Percentiles rank a stretch among this genome's conserved stretches.
Conservation (phyloP, 1,140 invertebrate species). For the Fopius arisanus region DNA sequence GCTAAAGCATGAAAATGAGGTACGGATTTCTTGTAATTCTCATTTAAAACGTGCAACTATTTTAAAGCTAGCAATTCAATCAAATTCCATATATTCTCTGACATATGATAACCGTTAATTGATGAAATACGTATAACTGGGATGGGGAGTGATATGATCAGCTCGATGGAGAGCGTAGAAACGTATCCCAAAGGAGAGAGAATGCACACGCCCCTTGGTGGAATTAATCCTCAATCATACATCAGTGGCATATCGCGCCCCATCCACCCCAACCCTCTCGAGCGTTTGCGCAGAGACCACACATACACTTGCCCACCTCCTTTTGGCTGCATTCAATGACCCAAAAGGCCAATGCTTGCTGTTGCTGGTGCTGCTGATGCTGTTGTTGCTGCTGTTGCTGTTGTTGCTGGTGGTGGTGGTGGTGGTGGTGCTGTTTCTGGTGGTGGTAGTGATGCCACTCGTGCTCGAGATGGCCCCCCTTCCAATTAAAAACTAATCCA, state of each 20-base stretch:
- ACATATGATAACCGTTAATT: conserved; percentile 31
- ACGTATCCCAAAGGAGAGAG: conserved; percentile 34
- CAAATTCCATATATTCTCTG: conserved; percentile 50
- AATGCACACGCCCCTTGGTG: conserved; percentile 33
- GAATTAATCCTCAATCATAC: conserved; percentile 44
- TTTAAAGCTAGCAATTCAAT: too few species aligned
- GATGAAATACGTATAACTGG: conserved; percentile 11
- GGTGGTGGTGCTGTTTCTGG: too few species aligned
- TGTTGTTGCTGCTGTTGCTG: too few species aligned
- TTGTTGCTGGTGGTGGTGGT: too few species aligned
- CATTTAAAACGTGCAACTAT: too few species aligned
- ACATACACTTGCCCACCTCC: conserved; percentile 11
- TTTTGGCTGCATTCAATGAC: background rate
- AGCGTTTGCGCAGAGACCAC: conserved; percentile 29
- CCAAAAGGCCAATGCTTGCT: background rate
- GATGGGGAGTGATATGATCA: background rate
- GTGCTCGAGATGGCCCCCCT: too few species aligned
- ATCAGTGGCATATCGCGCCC: conserved; percentile 32
- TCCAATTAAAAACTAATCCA: conserved; percentile 56
- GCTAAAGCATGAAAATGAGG: too few species aligned
- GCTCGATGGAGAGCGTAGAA: conserved; percentile 24
- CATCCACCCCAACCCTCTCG: conserved; percentile 29
- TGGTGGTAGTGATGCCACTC: too few species aligned
- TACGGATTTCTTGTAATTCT: too few species aligned
- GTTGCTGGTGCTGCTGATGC: background rate